These are phyloP conservation scores for Isaurus tuberculatus DNA, from an alignment of 92 coral and sea anemone species.

Conservation along the genomic window DNA sequence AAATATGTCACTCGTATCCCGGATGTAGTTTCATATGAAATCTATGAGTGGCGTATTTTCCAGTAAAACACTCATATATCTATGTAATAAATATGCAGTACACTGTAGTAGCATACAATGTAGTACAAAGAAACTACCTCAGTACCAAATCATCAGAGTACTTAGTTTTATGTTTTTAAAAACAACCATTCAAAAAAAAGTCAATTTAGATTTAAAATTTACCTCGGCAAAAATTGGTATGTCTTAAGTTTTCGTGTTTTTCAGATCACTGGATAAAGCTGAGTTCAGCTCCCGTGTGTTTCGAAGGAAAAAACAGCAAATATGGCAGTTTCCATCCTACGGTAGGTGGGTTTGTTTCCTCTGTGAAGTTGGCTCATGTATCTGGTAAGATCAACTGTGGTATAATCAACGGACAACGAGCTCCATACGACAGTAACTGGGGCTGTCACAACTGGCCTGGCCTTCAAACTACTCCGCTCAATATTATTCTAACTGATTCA, in stretches of 20 bases:
- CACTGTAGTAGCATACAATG: too few relatives aligned
- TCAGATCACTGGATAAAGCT: constrained; percentile 12
- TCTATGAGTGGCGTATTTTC: too few relatives aligned
- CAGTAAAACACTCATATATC: too few relatives aligned
- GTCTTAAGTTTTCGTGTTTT: not conserved
- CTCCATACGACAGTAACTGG: not conserved
- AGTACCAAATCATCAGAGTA: too few relatives aligned
- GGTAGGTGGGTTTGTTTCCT: not conserved
- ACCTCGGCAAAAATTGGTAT: too few relatives aligned
- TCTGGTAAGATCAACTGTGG: constrained; percentile 6
- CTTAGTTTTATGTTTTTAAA: too few relatives aligned
- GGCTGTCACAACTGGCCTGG: constrained; percentile 4
- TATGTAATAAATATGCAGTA: too few relatives aligned
- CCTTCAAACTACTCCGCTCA: constrained; percentile 1
- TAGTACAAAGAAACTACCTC: too few relatives aligned
- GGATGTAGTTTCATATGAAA: too few relatives aligned
- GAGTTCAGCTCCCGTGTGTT: not conserved
- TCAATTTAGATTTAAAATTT: too few relatives aligned
- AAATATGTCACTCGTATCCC: too few relatives aligned
- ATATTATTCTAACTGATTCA: not conserved
- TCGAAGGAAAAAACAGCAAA: constrained; percentile 1
- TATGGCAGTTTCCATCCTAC: not conserved
- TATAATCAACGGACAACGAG: not conserved
- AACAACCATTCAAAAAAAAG: too few relatives aligned
- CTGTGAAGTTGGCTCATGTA: not conserved